Evolutionary conservation across 2,797 vertebrate species (phyloP).

Genomic region (Bradypodion ventrale): DNA sequence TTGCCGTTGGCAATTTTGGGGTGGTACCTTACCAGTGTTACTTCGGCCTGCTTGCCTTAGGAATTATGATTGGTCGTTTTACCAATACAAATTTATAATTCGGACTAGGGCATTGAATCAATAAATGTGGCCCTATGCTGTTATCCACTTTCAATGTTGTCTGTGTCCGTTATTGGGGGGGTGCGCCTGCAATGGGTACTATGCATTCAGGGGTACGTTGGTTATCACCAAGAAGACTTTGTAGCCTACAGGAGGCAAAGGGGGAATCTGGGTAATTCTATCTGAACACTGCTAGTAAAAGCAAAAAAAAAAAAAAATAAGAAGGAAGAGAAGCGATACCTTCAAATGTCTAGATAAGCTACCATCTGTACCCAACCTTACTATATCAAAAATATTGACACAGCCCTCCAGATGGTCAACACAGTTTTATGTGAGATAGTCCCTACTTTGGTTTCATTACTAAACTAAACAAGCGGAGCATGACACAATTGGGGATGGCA

Average conservation of each 20-base stretch:
- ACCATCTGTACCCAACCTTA: slow-evolving; percentile 23
- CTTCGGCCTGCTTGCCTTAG: no score
- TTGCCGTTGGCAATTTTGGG: no score
- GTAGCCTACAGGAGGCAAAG: neutral
- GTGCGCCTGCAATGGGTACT: no score
- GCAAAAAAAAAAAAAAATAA: neutral
- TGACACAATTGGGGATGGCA: slow-evolving; percentile 58
- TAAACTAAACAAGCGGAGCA: slow-evolving; percentile 45
- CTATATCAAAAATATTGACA: slow-evolving; percentile 36
- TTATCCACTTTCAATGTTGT: no score
- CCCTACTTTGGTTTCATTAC: slow-evolving; percentile 61
- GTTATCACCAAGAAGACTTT: no score
- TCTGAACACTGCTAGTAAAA: neutral
- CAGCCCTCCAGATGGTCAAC: slow-evolving; percentile 44
- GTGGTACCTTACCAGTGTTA: no score
- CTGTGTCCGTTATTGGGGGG: no score
- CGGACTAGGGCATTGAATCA: no score
- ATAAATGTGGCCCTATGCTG: no score
- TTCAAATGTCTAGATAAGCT: neutral
- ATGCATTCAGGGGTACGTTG: no score
- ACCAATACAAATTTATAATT: no score
- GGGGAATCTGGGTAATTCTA: neutral
- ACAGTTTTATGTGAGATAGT: slow-evolving; percentile 41
- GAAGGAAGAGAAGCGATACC: neutral
- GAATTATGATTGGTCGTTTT: no score